Evolutionary conservation across 2,888 invertebrate genomes (phyloP).

Genomic region (Clunio marinus): DNA sequence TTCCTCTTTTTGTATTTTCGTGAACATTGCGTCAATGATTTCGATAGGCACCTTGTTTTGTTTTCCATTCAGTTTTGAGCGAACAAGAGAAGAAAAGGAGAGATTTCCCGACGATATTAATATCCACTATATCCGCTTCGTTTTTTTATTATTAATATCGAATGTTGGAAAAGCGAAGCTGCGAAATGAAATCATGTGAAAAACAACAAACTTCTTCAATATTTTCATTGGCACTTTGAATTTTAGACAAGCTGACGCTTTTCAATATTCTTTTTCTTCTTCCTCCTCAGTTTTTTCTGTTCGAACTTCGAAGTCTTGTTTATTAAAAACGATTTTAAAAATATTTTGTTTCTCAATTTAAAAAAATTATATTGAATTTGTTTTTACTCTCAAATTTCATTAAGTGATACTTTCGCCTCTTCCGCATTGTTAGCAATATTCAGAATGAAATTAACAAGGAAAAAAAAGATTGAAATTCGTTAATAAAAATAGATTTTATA

Average conservation of each 20-base stretch:
- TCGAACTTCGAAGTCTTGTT: neutral
- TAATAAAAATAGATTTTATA: neutral
- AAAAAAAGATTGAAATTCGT: conserved; percentile 21
- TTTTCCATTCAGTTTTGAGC: neutral
- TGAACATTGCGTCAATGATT: neutral
- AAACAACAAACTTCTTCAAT: conserved; percentile 26
- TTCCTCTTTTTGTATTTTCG: no score
- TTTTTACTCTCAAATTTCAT: conserved; percentile 16
- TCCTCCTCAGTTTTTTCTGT: no score
- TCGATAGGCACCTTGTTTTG: neutral
- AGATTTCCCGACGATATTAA: neutral
- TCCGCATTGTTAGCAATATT: no score
- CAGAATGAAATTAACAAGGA: conserved; percentile 10
- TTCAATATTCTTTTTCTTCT: conserved; percentile 22
- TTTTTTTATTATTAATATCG: neutral
- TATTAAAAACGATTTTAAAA: conserved; percentile 14
- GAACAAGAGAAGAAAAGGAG: no score
- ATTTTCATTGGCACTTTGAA: conserved; percentile 26
- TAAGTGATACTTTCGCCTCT: neutral
- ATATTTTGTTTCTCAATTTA: conserved; percentile 31
- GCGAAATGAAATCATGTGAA: conserved; percentile 31
- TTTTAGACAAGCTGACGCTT: conserved; percentile 39
- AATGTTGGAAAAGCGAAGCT: neutral
- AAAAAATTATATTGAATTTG: neutral
- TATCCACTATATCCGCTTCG: neutral